Evolutionary conservation across 2,888 invertebrate genomes (phyloP), one percentile per base, ranked within the genome.

Genomic region (Acleris laterana): DNA sequence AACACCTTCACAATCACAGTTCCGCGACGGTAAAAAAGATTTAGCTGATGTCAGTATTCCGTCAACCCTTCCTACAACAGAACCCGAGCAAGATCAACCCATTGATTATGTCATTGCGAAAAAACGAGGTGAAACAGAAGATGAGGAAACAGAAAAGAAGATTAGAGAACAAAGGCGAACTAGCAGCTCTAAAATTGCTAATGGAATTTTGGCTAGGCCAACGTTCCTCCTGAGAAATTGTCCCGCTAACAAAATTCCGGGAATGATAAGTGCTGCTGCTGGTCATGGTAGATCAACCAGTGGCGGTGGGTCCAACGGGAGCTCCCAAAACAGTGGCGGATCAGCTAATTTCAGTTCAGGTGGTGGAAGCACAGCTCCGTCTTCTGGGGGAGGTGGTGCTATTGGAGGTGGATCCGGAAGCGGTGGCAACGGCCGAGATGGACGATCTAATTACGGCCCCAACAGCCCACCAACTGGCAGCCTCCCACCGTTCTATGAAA

Each of bases 41-140:
- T 71, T 87, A 48, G 73, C 86, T 48, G 94, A 94, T 63, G 90
- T 94, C 17, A 89, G 88, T 63, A 83, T 94, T 72, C 94, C 94
- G 55, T 75, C 91, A 53, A 89, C 93, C 48, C 75, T 93, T 69
- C 91, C 93, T 6, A 73, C 91, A 51, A 71, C 91, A 68, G 95
- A 95, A 76, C 96, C 96, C 0, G 96, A 95, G 82, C 96, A 97
- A 87, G 97, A 97, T 69, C 97, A 97, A 76, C 97, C 97, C 0
- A 97, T 97, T 69, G 97, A 97, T 82, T 97, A 97, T 83, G 97
- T 95, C 79, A 96, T 97, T 72, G 97, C 97, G 25, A 97, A 97
- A 84, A 95, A 96, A 77, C 94, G 95, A 69, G 95, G 95, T 7
- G 95, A 95, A 80, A 88, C 92, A 11, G 95, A 95, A 81, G 95